These are phyloP conservation scores for Sarcophaga subvicina DNA, from an alignment of 2,888 invertebrate genomes.

Conservation along the genomic window DNA sequence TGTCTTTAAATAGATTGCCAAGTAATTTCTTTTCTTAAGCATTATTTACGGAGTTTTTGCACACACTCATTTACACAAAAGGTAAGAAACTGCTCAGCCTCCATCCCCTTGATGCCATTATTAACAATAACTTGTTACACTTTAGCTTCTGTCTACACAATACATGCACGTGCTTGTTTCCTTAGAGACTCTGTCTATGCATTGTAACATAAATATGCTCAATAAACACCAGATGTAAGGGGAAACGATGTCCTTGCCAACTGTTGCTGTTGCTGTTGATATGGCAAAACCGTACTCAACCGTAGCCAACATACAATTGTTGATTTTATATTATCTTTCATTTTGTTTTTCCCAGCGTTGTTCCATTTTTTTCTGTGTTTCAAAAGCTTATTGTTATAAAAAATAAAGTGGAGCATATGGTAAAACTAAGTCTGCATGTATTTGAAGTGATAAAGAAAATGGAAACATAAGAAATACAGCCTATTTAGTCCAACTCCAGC, in stretches of 20 bases:
- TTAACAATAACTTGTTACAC: conserved; percentile 19
- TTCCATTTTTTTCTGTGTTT: not conserved
- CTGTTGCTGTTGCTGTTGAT: conserved; percentile 35
- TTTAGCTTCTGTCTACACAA: not conserved
- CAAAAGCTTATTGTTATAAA: not conserved
- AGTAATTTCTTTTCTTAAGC: not conserved
- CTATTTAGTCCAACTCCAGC: no score
- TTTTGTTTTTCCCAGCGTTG: not conserved
- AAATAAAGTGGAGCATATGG: no score
- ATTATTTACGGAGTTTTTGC: no score
- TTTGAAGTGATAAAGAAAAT: no score
- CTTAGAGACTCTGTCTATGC: no score
- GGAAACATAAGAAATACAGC: no score
- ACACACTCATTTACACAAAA: no score
- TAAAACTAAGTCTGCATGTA: no score
- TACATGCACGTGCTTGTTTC: not conserved
- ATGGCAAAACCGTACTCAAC: not conserved
- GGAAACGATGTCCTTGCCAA: conserved; percentile 28
- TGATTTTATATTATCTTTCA: not conserved
- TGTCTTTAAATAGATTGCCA: not conserved
- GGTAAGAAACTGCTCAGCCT: not conserved
- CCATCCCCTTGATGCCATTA: not conserved
- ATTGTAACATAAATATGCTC: no score
- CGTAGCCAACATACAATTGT: conserved; percentile 1
- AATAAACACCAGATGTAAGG: no score